Evolutionary conservation across 2,113 vertebrate genomes (phyloP), one percentile per base, ranked within the genome.

Genomic region (Alligator mississippiensis): DNA sequence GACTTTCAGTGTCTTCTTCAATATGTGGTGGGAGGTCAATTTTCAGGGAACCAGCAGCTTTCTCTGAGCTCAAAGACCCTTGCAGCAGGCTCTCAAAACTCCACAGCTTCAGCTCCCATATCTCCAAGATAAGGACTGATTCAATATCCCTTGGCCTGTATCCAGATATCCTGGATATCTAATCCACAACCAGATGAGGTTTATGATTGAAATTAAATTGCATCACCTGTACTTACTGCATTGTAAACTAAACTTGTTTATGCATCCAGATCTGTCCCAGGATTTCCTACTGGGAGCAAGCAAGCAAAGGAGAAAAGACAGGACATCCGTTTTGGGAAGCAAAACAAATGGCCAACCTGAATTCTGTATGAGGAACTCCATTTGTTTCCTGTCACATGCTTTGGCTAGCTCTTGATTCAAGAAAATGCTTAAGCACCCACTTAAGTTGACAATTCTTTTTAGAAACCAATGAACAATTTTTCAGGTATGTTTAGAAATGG

Each of bases 171-270:
- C 63, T 62, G n/a, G 28, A 60, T 74, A 47, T 24, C 22, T 22
- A 74, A 21, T 87, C 74, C 64, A 61, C 55, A 74, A 22, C 27
- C 58, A 72, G 58, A 70, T 3, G 47, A 47, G 21, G 4, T 74
- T 38, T 63, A 47, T 79, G 79, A 30, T n/a, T 83, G 5, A 68
- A 66, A 75, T n/a, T 18, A 30, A 86, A 60, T 19, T 75, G 9
- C 76, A 28, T 74, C 25, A 14, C 25, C 28, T 66, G 25, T 10
- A 13, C 24, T 82, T 25, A 5, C 24, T 15, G 60, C 59, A 60
- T 1, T 13, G 28, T 21, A 25, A 22, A 4, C 61, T 59, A 11
- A 70, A 34, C 0, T 1, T 34, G 54, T 63, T 59, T 21, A 3
- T 25, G 22, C 18, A 25, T 7, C 25, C 80, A 54, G 62, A 3